Evolutionary conservation across 2,888 invertebrate species (phyloP), one percentile per base, ranked within the genome.

Genomic region (Calameuta idolon): DNA sequence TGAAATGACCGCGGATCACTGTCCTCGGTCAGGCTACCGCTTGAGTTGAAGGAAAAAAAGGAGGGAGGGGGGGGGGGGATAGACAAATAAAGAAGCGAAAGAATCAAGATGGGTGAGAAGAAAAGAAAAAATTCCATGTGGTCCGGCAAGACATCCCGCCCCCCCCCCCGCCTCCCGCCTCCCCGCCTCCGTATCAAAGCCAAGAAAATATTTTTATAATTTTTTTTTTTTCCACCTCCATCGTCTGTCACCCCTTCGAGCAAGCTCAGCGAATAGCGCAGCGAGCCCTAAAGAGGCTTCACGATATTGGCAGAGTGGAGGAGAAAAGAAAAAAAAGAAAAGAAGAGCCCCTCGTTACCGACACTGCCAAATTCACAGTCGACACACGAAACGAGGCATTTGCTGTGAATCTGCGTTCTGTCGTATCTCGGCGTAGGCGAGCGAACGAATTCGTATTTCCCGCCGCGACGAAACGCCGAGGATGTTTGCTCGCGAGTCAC

Each of bases 1-100:
- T 89, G 83, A 88, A 87, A 89, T 88, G 84, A 83, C 82, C 81
- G 80, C 81, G 84, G 88, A 87, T 87, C 85, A 86, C 83, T 86
- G 88, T 87, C 85, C 86, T 85, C 83, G 82, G 40, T 37, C 69
- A 71, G 55, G 37, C 74, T 76, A 77, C 83, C 81, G 76, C 77
- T 83, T 81, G 81, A 81, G 79, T 83, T 80, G 77, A 78, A 78
- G 80, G 81, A 74, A 77, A 75, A 78, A 69, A 74, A 74, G 9
- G 69, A 69, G 73, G 9, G 69, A 69, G 73, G 33, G 12, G 33
- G 74, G 33, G 55, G 31, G 69, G 69, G 40, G 75, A 76, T 74
- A 79, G 73, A 74, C 33, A 74, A 40, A 71, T 71, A 40, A 73
- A 35, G 74, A 69, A 76, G 68, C 69, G 74, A 34, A 12, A 34